Base-by-base conservation (phyloP, 2,888 invertebrate genomes). In the Trachelus stipa region DNA sequence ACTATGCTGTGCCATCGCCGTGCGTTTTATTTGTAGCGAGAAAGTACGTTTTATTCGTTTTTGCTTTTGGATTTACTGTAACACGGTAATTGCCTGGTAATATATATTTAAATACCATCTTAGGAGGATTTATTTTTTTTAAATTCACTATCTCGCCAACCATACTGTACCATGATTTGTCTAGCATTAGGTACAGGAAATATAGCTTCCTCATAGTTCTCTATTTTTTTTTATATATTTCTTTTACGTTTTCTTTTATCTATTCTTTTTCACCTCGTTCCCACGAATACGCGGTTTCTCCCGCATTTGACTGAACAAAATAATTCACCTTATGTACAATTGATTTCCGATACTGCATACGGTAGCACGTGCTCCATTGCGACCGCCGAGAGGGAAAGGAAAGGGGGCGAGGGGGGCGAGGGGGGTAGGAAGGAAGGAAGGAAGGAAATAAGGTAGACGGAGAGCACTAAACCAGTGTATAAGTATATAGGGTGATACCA, bases 11-110 rank as follows among this genome's bases (percentile, higher is more conserved):
- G 69, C 35, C 23, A 75, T 69, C 69, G 75, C 69, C 69, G 75
- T 75, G 56, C 56, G 56, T 75, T 75, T 30, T 35, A 69, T 75
- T 75, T 34, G 75, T 75, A 75, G 75, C 73, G 15, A 68, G 34
- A 68, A 69, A 31, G 34, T 37, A 15, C 73, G 34, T 40, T 76
- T 37, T 34, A 73, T 73, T 73, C 35, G 56, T 68, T 56, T 73
- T 68, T 40, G 76, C 76, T 15, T 76, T 30, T 34, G 30, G 37
- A 30, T 37, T 3, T n/a, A 34, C 74, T 4, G 6, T 56, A 56
- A 56, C 23, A 23, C 56, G 56, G 56, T 23, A 56, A 56, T 56
- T 56, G 56, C 34, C 30, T 75, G 33, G 31, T 33, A 56, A 23
- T 1, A 12, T 68, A 34, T 23, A 34, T 75, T 68, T 75, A 34